Evolutionary conservation across 2,888 invertebrate species (phyloP), one percentile per base, ranked within the genome.

Genomic region (Platycnemis pennipes): DNA sequence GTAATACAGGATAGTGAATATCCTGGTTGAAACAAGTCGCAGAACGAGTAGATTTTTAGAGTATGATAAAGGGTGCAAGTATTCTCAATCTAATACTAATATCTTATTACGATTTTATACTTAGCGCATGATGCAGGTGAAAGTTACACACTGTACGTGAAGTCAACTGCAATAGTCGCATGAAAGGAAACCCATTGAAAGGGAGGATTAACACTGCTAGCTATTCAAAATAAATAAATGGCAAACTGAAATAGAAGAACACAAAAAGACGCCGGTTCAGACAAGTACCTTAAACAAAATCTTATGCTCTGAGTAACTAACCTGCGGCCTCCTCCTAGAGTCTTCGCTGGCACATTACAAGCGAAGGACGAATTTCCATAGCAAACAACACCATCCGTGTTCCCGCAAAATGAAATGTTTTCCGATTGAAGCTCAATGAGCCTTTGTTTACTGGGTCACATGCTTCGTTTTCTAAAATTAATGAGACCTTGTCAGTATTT

Each of bases 361-460:
- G 77, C 13, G 77, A 37, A 77, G 77, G 77, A 77, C 77, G 13
- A 31, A 77, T 77, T 37, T 77, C 77, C 37, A 77, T 77, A 37
- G 26, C 37, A 77, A 77, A 37, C 77, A 37, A 77, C 77, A 69
- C 69, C 37, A 77, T 8, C 77, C 77, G 77, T 37, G 7, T 37
- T 77, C 77, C 26, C 77, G 37, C 16, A 37, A 77, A 77, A 37
- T 77, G 13, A 63, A 3, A 63, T n/a, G 63, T 37, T 31, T 77
- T 77, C 77, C 77, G 31, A 7, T 31, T 37, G 37, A 3, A 77
- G 2, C 37, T 13, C 31, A 13, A 37, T 8, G 63, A 77, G 37
- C 37, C 77, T 77, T 77, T 77, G 77, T 77, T 77, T 77, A 37
- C 77, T 37, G 77, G 77, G 77, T 77, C 77, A 37, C 77, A 31